Base-by-base conservation (phyloP, 2,113 vertebrate genomes). In the Mastomys natalensis region DNA sequence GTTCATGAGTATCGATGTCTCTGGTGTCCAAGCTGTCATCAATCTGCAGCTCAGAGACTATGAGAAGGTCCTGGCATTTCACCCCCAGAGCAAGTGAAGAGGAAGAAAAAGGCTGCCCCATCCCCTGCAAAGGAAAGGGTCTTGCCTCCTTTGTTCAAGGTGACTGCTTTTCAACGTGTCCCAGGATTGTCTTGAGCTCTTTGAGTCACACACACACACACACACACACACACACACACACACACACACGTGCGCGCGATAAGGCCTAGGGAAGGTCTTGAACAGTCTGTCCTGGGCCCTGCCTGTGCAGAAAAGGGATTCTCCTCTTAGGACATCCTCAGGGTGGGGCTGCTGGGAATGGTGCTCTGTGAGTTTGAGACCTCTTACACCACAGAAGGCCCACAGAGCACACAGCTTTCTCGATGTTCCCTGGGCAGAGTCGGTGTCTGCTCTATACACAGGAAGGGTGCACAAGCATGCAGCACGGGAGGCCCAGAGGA, bases 331-430 rank as follows among this genome's bases (percentile, higher is more conserved):
- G 34, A 26, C 15, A 1, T 9, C 53, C 24, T 24, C 11, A 11
- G 8, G 21, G 4, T 82, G 37, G 21, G 80, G 22, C 43, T 76
- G 11, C 24, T 24, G 40, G 31, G 64, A 34, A 74, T 0, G 3
- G 11, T 9, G 22, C 34, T 70, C 81, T 66, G 66, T 37, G 66
- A 5, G 66, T 16, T 13, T 68, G 66, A 80, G 80, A 13, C 7
- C 37, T 26, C 31, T 37, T 26, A 29, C 0, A 9, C 1, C 48
- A 26, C 3, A 1, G 48, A 48, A n/a, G 19, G 3, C 12, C 58
- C 29, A 6, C 13, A 10, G 70, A 55, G 48, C 29, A 5, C 15
- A 6, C 0, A 9, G 13, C 22, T 48, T 3, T 77, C 72, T 7
- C 3, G 0, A 12, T 0, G 16, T 31, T 31, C 37, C 60, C 60